Conservation (phyloP, 1,140 invertebrate species). For the Ceratosolen fusciceps region DNA sequence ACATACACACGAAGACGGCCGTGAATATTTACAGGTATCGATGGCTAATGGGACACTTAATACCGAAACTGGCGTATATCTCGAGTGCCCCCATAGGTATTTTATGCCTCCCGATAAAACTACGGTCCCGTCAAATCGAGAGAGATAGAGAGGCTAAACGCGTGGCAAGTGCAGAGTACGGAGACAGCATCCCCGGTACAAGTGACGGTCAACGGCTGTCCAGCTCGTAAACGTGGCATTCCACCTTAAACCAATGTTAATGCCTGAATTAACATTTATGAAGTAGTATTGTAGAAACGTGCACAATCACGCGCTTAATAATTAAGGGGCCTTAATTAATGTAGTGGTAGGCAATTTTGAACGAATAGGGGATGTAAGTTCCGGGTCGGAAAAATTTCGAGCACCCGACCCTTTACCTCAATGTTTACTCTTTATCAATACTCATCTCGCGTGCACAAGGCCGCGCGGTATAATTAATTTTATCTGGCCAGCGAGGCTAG, state of each 20-base stretch:
- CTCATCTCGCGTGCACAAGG: too few species aligned
- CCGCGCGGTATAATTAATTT: too few species aligned
- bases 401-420: too few species aligned
- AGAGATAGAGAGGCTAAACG: background rate
- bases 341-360: too few species aligned
- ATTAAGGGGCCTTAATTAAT: too few species aligned
- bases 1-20: background rate
- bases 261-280: background rate
- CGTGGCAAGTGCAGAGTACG: background rate
- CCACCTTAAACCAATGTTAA: constrained; percentile 4
- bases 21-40: background rate
- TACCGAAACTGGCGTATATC: background rate
- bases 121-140: background rate
- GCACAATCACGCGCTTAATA: too few species aligned
- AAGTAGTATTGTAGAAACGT: background rate
- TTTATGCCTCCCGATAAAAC: background rate
- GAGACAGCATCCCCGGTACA: background rate
- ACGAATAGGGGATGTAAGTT: too few species aligned
- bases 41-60: background rate
- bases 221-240: background rate
- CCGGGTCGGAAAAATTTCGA: too few species aligned
- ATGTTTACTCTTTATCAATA: too few species aligned
- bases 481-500: too few species aligned
- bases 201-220: background rate
- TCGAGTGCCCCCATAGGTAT: background rate